A percentile compares a stretch with the other conserved stretches of the same genome.
These are phyloP conservation scores for Pammene aurita DNA, from an alignment of 2,888 invertebrate genomes.

Conservation along the genomic window DNA sequence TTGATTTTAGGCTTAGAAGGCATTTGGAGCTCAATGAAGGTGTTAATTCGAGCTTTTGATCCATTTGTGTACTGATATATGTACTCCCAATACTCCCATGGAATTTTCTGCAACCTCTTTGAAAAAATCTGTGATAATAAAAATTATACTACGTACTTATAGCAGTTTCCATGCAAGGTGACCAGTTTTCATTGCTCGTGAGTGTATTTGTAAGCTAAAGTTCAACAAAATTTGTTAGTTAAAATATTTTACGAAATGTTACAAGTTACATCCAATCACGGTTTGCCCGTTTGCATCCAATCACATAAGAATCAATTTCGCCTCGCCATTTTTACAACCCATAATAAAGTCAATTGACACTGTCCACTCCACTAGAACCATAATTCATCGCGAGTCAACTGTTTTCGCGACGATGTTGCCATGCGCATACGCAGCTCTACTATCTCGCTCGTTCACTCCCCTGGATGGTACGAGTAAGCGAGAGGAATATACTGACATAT, in stretches of 20 bases:
- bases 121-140: too few species aligned
- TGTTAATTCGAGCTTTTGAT: conserved; percentile 5
- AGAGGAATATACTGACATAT: not conserved
- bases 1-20: conserved; percentile 13
- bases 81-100: too few species aligned
- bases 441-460: not conserved
- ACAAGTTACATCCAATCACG: too few species aligned
- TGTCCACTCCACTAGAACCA: conserved; percentile 1
- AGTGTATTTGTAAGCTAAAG: too few species aligned
- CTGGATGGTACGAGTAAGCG: not conserved
- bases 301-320: not conserved
- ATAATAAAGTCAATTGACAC: conserved; percentile 9
- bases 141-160: too few species aligned
- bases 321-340: not conserved
- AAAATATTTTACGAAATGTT: too few species aligned
- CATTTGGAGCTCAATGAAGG: not conserved
- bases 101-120: too few species aligned
- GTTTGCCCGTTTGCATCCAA: too few species aligned
- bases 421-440: not conserved
- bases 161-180: too few species aligned
- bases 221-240: too few species aligned
- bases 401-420: conserved; percentile 18
- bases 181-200: too few species aligned
- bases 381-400: conserved; percentile 15
- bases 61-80: not conserved